Evolutionary conservation across 2,888 invertebrate genomes (phyloP).

Genomic region (Resseliella maxima): DNA sequence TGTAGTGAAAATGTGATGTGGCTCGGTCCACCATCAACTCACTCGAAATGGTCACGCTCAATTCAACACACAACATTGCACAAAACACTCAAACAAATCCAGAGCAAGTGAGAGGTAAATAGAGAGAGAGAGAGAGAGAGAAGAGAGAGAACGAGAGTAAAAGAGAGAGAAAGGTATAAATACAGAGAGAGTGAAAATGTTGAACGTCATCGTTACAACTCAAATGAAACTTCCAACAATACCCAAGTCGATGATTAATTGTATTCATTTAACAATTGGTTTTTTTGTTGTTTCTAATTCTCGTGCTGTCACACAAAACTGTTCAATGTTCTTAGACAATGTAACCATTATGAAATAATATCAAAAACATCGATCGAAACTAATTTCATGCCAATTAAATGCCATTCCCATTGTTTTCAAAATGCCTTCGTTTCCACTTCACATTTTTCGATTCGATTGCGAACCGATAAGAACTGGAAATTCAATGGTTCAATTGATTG

Average conservation of each 20-base stretch:
- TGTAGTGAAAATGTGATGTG: not conserved
- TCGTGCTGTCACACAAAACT: not conserved
- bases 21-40: not conserved
- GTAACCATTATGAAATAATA: conserved; percentile 33
- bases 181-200: not conserved
- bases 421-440: conserved; percentile 21
- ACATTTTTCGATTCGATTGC: conserved; percentile 21
- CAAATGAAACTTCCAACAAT: not conserved
- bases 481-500: not conserved
- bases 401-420: conserved; percentile 17
- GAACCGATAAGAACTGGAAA: not conserved
- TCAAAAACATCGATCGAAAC: conserved; percentile 21
- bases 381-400: conserved; percentile 48
- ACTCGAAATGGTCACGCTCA: not conserved
- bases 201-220: not conserved
- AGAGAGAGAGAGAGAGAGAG: no score
- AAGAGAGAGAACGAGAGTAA: no score
- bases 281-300: not conserved
- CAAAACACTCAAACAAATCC: not conserved
- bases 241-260: conserved; percentile 46
- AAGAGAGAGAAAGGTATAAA: no score
- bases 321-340: conserved; percentile 46
- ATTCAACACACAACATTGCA: not conserved
- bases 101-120: no score
- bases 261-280: not conserved